Percentiles rank a stretch among this genome's conserved stretches.
Conservation (phyloP, 2,797 vertebrate species). For the Phrynocephalus guinanensis region DNA sequence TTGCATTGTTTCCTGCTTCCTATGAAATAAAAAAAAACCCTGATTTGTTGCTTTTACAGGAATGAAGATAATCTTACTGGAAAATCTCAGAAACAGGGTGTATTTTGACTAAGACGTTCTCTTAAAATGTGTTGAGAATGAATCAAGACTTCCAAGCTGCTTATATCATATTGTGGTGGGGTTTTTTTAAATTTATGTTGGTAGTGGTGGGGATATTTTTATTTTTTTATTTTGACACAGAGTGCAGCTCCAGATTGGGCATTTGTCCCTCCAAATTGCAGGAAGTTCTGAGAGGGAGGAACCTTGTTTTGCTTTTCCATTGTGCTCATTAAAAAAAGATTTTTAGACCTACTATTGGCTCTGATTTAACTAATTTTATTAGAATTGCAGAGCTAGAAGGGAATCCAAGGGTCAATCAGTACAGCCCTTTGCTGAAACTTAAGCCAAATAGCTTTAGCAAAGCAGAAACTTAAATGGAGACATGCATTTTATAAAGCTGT, state of each 20-base stretch:
- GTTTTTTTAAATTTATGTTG: not conserved
- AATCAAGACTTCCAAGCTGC: not conserved
- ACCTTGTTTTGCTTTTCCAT: not conserved
- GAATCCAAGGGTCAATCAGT: too few species aligned
- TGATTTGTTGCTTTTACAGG: constrained; percentile 31
- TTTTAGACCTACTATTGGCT: not conserved
- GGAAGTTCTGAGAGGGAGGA: constrained; percentile 18
- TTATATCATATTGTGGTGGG: not conserved
- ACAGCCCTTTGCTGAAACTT: too few species aligned
- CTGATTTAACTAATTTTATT: not conserved
- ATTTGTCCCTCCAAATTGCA: not conserved
- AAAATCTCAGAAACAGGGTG: constrained; percentile 34
- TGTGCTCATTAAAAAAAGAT: not conserved
- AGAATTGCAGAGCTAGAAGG: too few species aligned
- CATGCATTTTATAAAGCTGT: not conserved
- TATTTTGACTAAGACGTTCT: constrained; percentile 49
- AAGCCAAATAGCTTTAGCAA: not conserved
- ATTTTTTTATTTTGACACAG: constrained; percentile 13
- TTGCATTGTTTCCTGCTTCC: not conserved
- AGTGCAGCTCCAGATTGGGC: not conserved
- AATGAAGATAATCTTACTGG: constrained; percentile 23
- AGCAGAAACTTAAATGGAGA: constrained; percentile 17
- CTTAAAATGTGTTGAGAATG: constrained; percentile 5
- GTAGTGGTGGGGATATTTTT: not conserved
- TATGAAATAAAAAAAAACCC: constrained; percentile 25